A percentile compares a stretch with the other conserved stretches of the same genome.
phyloP scores from a whole-genome alignment of 2,797 vertebrate species.

The Coracias cyanogaster region DNA sequence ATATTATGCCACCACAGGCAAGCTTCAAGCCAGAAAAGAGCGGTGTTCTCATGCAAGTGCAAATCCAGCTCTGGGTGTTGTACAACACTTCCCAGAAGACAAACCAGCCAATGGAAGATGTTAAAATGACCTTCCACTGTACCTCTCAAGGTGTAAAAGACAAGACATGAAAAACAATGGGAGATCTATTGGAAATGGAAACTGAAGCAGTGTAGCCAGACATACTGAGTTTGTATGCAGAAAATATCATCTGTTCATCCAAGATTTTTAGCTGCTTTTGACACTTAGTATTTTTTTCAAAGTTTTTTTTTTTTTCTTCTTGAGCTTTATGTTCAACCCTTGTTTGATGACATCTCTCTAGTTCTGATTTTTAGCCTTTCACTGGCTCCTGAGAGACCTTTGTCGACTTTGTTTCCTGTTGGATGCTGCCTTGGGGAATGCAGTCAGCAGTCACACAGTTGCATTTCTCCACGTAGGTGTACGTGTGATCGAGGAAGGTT shows the following conservation, averaged over 20 bases:
- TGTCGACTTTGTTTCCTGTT: background rate
- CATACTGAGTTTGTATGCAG: background rate
- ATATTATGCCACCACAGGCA: background rate
- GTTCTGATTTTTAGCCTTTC: background rate
- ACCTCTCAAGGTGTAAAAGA: background rate
- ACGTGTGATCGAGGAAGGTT: constrained; percentile 58
- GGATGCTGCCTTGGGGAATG: background rate
- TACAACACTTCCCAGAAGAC: background rate
- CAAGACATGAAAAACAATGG: background rate
- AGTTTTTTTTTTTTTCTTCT: background rate
- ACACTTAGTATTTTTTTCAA: constrained; percentile 5
- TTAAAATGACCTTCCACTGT: background rate
- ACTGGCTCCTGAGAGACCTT: background rate
- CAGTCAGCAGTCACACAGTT: constrained; percentile 62
- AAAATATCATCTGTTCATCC: constrained; percentile 2
- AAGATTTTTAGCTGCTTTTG: constrained; percentile 47
- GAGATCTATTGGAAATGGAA: background rate
- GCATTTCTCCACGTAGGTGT: constrained; percentile 74
- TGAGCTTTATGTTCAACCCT: background rate
- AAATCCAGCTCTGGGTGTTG: background rate
- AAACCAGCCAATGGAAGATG: background rate
- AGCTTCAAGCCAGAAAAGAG: background rate
- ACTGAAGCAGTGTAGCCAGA: background rate
- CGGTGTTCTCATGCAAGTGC: background rate
- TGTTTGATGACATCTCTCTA: background rate